These are phyloP conservation scores for Macropis europaea DNA, from an alignment of 2,888 invertebrate species.

Conservation along the genomic window DNA sequence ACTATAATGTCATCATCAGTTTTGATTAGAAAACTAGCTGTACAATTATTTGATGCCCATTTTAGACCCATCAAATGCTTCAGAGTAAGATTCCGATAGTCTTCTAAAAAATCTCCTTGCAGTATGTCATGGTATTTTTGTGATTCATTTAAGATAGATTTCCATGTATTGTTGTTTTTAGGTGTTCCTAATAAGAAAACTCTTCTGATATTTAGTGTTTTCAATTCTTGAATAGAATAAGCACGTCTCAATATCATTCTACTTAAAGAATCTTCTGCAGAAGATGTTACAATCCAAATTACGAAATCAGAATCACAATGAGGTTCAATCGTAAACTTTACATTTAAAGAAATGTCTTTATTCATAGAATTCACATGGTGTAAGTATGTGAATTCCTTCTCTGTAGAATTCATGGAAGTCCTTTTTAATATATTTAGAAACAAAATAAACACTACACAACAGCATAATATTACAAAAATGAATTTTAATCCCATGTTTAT, in stretches of 20 bases:
- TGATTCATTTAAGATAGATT: slow-evolving; percentile 84
- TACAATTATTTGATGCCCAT: slow-evolving; percentile 86
- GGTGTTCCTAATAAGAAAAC: slow-evolving; percentile 86
- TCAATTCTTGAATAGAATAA: slow-evolving; percentile 83
- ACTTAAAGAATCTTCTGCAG: slow-evolving; percentile 86
- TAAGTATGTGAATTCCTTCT: neutral
- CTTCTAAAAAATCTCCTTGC: slow-evolving; percentile 89
- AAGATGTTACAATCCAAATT: slow-evolving; percentile 86
- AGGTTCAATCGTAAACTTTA: slow-evolving; percentile 43
- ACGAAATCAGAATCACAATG: slow-evolving; percentile 59
- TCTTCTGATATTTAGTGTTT: slow-evolving; percentile 83
- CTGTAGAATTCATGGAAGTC: neutral
- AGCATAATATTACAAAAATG: slow-evolving; percentile 11
- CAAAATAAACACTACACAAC: neutral
- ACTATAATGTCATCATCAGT: slow-evolving; percentile 91
- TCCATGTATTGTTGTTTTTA: slow-evolving; percentile 79
- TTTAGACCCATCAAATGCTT: slow-evolving; percentile 91
- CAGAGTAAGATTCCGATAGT: slow-evolving; percentile 89
- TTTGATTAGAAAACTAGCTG: slow-evolving; percentile 85
- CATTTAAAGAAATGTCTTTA: neutral
- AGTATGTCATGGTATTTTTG: slow-evolving; percentile 85
- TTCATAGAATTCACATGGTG: neutral
- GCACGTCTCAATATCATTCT: slow-evolving; percentile 87
- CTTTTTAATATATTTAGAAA: slow-evolving; percentile 1
- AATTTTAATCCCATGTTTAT: slow-evolving; percentile 1